Conservation (phyloP, 2,797 vertebrate genomes). For the Merluccius polli region DNA sequence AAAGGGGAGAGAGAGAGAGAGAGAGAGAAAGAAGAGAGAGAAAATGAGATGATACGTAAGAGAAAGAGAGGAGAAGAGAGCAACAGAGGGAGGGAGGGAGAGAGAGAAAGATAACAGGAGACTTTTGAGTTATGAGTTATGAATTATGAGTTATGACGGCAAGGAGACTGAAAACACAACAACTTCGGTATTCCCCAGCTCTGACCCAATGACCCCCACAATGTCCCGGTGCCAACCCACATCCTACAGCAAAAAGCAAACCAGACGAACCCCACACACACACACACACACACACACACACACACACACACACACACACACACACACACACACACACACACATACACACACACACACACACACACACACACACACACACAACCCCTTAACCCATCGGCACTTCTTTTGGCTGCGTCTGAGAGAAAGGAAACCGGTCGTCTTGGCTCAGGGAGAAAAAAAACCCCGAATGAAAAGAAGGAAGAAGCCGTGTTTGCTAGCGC, state of each 20-base stretch:
- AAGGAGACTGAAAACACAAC: not conserved
- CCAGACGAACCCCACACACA: conserved; percentile 26
- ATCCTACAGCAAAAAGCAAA: conserved; percentile 34
- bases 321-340: not conserved
- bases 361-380: conserved; percentile 1
- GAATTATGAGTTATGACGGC: not conserved
- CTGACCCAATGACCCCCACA: conserved; percentile 34
- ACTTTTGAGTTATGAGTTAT: not conserved
- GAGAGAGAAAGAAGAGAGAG: conserved; percentile 1
- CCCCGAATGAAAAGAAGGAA: conserved; percentile 22
- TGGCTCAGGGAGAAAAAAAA: conserved; percentile 43
- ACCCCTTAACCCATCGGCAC: conserved; percentile 27
- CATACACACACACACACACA: not conserved
- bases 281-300: conserved; percentile 1
- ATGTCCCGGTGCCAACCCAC: conserved; percentile 34
- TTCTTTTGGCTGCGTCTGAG: conserved; percentile 50
- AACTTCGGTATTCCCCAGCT: conserved; percentile 8
- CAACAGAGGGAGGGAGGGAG: not conserved
- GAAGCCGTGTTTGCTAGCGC: conserved; percentile 33
- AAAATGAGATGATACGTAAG: not conserved
- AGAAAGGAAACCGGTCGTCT: conserved; percentile 54
- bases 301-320: not conserved
- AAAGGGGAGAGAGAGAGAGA: not conserved
- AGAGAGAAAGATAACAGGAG: not conserved
- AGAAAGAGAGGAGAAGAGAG: not conserved